Conservation (phyloP, 2,797 vertebrate species). For the Gila robusta region DNA sequence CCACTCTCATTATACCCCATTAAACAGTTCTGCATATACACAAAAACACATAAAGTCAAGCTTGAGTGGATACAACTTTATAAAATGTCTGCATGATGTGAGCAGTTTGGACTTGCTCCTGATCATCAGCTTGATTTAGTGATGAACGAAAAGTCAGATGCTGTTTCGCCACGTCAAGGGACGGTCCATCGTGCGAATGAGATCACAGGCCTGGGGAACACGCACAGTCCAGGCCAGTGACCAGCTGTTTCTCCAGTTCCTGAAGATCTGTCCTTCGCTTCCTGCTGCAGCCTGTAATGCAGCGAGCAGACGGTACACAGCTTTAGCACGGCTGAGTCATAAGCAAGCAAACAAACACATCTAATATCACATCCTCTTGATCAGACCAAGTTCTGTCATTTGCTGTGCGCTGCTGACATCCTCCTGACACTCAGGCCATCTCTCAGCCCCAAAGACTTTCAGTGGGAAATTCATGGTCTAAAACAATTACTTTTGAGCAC, state of each 20-base stretch:
- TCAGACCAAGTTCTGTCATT: slow-evolving; percentile 43
- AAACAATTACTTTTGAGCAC: background rate
- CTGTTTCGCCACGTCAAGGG: slow-evolving; percentile 42
- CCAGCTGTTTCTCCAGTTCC: slow-evolving; percentile 57
- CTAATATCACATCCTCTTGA: slow-evolving; percentile 21
- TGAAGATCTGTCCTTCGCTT: slow-evolving; percentile 26
- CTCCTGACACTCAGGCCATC: slow-evolving; percentile 24
- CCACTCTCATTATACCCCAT: background rate
- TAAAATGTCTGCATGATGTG: slow-evolving; percentile 32
- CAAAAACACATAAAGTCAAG: slow-evolving; percentile 47
- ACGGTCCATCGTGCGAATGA: slow-evolving; percentile 25
- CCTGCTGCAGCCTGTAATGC: slow-evolving; percentile 39
- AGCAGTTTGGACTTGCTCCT: slow-evolving; percentile 24
- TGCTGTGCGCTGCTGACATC: slow-evolving; percentile 21
- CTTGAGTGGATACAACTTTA: slow-evolving; percentile 43
- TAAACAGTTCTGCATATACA: slow-evolving; percentile 48
- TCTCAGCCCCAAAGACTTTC: background rate
- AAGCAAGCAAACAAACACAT: slow-evolving; percentile 43
- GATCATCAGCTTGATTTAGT: slow-evolving; percentile 60
- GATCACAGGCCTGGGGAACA: slow-evolving; percentile 42
- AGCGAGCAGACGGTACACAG: slow-evolving; percentile 45
- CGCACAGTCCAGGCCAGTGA: slow-evolving; percentile 38
- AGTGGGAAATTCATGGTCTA: background rate
- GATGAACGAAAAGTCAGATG: slow-evolving; percentile 58
- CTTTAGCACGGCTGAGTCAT: background rate